Evolutionary conservation across 2,888 invertebrate genomes (phyloP).

Genomic region (Tanytarsus gracilentus): DNA sequence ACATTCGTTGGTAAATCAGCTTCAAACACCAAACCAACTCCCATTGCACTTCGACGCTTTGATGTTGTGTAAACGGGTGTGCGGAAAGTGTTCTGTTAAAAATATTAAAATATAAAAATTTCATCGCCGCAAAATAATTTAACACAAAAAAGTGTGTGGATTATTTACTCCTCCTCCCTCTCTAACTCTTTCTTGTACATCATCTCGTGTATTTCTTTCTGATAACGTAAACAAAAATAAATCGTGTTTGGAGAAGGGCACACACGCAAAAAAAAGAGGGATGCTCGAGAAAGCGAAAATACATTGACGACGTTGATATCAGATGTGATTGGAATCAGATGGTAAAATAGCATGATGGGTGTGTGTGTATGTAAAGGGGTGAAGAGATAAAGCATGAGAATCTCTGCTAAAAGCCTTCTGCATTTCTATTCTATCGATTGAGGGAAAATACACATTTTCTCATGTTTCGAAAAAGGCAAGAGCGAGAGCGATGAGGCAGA

Average conservation of each 20-base stretch:
- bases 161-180: not conserved
- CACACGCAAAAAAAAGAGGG: not conserved
- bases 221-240: slow-evolving; percentile 28
- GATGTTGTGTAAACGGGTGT: slow-evolving; percentile 90
- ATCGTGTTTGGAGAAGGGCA: slow-evolving; percentile 13
- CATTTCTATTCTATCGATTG: too few relatives aligned
- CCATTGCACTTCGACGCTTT: slow-evolving; percentile 78
- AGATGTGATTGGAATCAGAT: slow-evolving; percentile 12
- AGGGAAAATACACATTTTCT: too few relatives aligned
- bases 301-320: not conserved
- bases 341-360: not conserved
- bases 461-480: too few relatives aligned
- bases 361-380: not conserved
- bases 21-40: slow-evolving; percentile 83
- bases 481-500: too few relatives aligned
- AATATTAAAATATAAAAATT: not conserved
- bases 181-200: not conserved
- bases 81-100: slow-evolving; percentile 66
- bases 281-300: not conserved
- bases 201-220: not conserved
- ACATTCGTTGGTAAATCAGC: slow-evolving; percentile 74
- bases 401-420: too few relatives aligned
- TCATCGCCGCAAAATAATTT: not conserved
- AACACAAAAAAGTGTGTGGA: not conserved
- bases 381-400: not conserved